These are phyloP conservation scores for Tetrax tetrax DNA, from an alignment of 2,113 vertebrate genomes.

Conservation along the genomic window DNA sequence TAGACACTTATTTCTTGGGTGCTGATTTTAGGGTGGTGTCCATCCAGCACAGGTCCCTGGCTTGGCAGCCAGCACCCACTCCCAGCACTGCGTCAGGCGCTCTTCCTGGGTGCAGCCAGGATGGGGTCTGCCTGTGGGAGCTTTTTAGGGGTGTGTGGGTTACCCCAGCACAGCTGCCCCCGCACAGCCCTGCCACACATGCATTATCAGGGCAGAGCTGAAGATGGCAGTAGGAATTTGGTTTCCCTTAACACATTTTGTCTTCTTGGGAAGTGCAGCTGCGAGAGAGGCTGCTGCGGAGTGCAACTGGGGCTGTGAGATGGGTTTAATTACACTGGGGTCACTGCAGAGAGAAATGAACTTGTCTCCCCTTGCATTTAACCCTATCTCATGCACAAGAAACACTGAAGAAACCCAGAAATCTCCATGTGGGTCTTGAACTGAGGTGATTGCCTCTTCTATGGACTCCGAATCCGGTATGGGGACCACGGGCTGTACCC, in stretches of 20 bases:
- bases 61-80: rapidly evolving
- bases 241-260: slow-evolving; percentile 42
- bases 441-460: not conserved
- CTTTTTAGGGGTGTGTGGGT: not conserved
- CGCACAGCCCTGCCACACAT: not conserved
- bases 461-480: not conserved
- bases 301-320: slow-evolving; percentile 16
- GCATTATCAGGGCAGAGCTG: slow-evolving; percentile 58
- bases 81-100: rapidly evolving
- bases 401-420: not conserved
- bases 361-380: slow-evolving; percentile 29
- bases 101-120: not conserved
- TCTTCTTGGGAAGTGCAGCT: not conserved
- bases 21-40: not conserved
- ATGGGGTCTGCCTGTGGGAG: not conserved
- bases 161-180: not conserved
- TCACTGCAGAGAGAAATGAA: slow-evolving; percentile 50
- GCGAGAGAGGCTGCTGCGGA: slow-evolving; percentile 1
- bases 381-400: not conserved
- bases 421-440: not conserved
- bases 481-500: not conserved
- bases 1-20: not conserved
- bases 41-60: rapidly evolving
- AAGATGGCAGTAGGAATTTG: slow-evolving; percentile 69
- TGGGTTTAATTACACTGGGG: slow-evolving; percentile 53